Percentiles rank a stretch among this genome's conserved stretches.
Conservation (phyloP, 2,797 vertebrate species). For the Sebastes oblongus region DNA sequence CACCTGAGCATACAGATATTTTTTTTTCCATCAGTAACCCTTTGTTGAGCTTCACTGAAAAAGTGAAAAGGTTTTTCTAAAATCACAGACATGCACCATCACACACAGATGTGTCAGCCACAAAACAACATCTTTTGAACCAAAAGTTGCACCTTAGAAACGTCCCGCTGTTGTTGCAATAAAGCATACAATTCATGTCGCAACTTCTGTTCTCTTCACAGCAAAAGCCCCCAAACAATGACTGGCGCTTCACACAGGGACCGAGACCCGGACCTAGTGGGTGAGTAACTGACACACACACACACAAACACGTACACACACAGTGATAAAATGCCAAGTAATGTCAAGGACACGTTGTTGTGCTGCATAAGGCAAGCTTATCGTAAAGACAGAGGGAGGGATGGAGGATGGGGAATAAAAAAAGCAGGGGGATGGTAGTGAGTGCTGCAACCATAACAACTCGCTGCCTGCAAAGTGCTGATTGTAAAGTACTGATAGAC, state of each 20-base stretch:
- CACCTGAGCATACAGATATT: constrained; percentile 32
- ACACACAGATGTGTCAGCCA: constrained; percentile 13
- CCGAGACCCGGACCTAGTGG: constrained; percentile 97
- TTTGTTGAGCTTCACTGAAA: constrained; percentile 36
- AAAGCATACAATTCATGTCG: constrained; percentile 52
- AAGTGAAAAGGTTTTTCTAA: constrained; percentile 1
- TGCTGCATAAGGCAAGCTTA: constrained; percentile 3
- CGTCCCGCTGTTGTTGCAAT: background rate
- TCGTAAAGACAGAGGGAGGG: constrained; percentile 2
- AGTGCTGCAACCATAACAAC: constrained; percentile 7
- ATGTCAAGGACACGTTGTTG: constrained; percentile 22
- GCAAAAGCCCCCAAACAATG: constrained; percentile 98
- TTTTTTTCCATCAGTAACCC: constrained; percentile 22
- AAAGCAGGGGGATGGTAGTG: background rate
- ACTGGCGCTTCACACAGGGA: constrained; percentile 98
- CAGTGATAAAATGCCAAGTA: background rate
- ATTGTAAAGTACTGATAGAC: background rate
- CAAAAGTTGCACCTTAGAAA: background rate
- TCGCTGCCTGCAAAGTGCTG: background rate
- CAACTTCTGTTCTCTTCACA: constrained; percentile 77
- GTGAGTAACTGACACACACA: constrained; percentile 83
- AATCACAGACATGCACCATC: constrained; percentile 14
- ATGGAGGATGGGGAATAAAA: constrained; percentile 15
- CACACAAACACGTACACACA: background rate
- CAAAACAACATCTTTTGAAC: constrained; percentile 4